Base-by-base conservation (phyloP, 2,888 invertebrate genomes). In the Agrilus biguttatus region DNA sequence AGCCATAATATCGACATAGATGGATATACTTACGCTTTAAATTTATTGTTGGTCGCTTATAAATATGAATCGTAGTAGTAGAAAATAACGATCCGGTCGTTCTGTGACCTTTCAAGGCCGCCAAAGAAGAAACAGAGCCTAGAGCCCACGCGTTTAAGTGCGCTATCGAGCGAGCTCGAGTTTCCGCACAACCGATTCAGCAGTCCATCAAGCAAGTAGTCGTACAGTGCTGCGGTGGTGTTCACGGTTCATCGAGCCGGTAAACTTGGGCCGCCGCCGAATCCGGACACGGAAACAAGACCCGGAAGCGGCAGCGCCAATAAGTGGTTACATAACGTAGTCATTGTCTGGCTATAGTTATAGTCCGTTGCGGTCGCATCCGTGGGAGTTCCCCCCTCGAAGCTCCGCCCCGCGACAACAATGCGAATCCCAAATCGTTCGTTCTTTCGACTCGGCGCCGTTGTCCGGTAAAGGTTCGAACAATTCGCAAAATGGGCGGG, bases 351-450 rank as follows among this genome's bases (percentile, higher is more conserved):
- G 47, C 23, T 8, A 8, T 23, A n/a, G 21, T 37, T 37, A 37
- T 17, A n/a, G 37, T 21, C n/a, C 23, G 23, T 8, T 23, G 23
- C 23, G 23, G 23, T 23, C 23, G 3, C 23, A 8, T 23, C 37
- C 37, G 62, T 57, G 61, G 63, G 63, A 56, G 59, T 56, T 55
- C 45, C 56, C 37, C 23, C 23, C 39, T 40, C 36, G 36, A 49
- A 44, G 53, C 55, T 51, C 54, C 55, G 56, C 55, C 57, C 47
- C 41, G 47, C 49, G 42, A 54, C 51, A 63, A 65, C 65, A 65
- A 65, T 65, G 61, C 62, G 61, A 62, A 62, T 64, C 62, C 62
- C 58, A 58, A 54, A 57, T 57, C 58, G 61, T 58, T 59, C 59
- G 57, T 58, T 23, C 23, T 23, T 55, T 51, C 53, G 55, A 54